A percentile compares a stretch with the other conserved stretches of the same genome.
phyloP scores from a whole-genome alignment of 2,888 invertebrate genomes.

The Dromius quadrimaculatus region DNA sequence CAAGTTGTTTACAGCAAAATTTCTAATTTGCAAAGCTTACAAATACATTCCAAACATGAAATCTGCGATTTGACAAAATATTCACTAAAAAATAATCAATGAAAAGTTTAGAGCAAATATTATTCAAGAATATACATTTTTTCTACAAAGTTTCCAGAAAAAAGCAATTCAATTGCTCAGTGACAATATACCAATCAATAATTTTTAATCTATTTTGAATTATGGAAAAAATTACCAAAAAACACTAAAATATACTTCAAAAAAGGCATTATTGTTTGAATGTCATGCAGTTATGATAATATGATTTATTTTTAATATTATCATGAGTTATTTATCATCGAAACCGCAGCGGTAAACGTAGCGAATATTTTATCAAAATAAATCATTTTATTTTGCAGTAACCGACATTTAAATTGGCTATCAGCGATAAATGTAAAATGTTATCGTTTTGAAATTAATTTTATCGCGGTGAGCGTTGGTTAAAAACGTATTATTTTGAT shows the following conservation, averaged over 20 bases:
- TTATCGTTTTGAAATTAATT: conserved; percentile 11
- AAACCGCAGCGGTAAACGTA: not conserved
- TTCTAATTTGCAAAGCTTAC: too few relatives aligned
- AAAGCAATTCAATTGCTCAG: not conserved
- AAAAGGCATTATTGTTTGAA: not conserved
- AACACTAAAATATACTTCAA: not conserved
- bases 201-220: not conserved
- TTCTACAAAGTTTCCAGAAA: too few relatives aligned
- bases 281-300: conserved; percentile 1
- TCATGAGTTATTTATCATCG: not conserved
- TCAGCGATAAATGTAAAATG: conserved; percentile 2
- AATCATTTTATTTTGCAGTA: conserved; percentile 17
- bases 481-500: conserved; percentile 1
- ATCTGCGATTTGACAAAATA: too few relatives aligned
- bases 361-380: conserved; percentile 16
- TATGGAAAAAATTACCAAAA: not conserved
- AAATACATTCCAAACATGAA: too few relatives aligned
- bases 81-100: too few relatives aligned
- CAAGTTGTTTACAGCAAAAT: too few relatives aligned
- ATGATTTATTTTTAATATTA: conserved; percentile 19
- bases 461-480: not conserved
- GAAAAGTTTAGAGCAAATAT: not conserved
- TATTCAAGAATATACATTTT: not conserved
- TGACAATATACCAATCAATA: not conserved
- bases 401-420: conserved; percentile 15